Evolutionary conservation across 2,797 vertebrate species (phyloP), one percentile per base, ranked within the genome.

Genomic region (Rhabdophis nuchalis): DNA sequence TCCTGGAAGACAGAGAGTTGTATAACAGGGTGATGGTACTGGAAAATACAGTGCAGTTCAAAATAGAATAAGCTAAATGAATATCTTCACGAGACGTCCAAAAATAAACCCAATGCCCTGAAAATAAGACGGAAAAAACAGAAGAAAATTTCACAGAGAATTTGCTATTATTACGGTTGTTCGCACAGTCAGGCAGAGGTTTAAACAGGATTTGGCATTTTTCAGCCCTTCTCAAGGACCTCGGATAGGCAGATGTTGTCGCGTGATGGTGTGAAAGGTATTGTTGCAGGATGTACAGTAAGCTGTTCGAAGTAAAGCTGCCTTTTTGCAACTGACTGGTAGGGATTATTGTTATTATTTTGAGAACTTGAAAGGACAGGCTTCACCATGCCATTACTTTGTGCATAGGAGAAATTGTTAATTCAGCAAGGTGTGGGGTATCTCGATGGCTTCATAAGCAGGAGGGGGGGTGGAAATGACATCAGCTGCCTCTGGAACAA

Each of bases 401-500:
- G 96, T 96, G 93, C 82, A 95, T 46, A 46, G 72, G 46, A 82
- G 46, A 82, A 41, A 46, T 25, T 82, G 72, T 82, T 82, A 82
- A 82, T 46, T 46, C 36, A 82, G 72, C 36, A 82, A 82, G 72
- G 72, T 46, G 36, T 46, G 10, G 36, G 36, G 20, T 46, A 25
- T 82, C 72, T 82, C 72, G 10, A 82, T 82, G 20, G 4, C 36
- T 96, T 95, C 92, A 95, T 94, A 96, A 97, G 95, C 95, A 95
- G 95, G 96, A 96, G 97, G 56, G 85, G 0, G 3, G 97, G 56
- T 85, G 0, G 3, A 96, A 94, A 91, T 52, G 92, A 92, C 94
- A 96, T 96, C 96, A 95, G 95, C 97, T 95, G 94, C 95, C 97
- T 93, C 93, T 92, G 53, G 97, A 97, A 97, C 96, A 97, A 96